Conservation (phyloP, 1,140 invertebrate species). For the Lethrus apterus region DNA sequence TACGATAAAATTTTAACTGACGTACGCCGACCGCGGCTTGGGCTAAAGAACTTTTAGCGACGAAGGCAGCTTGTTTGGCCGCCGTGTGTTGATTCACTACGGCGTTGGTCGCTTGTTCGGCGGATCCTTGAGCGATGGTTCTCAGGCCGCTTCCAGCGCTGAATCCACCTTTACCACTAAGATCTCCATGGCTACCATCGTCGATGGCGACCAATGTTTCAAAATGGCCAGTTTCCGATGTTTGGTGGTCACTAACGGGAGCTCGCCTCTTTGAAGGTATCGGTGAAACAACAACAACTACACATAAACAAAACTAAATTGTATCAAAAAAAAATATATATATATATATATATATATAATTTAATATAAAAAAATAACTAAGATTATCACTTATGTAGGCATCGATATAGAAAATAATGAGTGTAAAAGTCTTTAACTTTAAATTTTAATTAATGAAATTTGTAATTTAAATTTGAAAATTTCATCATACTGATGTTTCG, state of each 20-base stretch:
- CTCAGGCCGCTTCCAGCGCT: slow-evolving; percentile 10
- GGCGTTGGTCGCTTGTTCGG: slow-evolving; percentile 10
- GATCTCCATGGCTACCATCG: neutral
- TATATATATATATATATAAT: no score
- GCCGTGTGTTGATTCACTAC: slow-evolving; percentile 8
- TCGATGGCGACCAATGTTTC: neutral
- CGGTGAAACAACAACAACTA: slow-evolving; percentile 5
- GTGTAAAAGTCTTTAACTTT: no score
- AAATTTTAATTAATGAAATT: no score
- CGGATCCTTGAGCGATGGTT: slow-evolving; percentile 11
- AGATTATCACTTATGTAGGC: no score
- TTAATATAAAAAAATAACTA: no score
- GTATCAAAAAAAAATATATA: no score
- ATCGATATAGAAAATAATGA: no score
- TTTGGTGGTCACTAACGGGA: neutral
- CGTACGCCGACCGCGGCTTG: slow-evolving; percentile 8
- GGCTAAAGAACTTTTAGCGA: slow-evolving; percentile 9
- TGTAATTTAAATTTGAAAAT: no score
- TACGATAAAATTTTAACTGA: neutral
- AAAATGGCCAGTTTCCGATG: slow-evolving; percentile 10
- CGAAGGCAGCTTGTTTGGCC: slow-evolving; percentile 7
- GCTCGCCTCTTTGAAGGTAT: slow-evolving; percentile 3
- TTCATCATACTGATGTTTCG: no score
- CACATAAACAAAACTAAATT: neutral
- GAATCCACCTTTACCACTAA: slow-evolving; percentile 1